Conservation (phyloP, 2,888 invertebrate species). For the Lottia gigantea region DNA sequence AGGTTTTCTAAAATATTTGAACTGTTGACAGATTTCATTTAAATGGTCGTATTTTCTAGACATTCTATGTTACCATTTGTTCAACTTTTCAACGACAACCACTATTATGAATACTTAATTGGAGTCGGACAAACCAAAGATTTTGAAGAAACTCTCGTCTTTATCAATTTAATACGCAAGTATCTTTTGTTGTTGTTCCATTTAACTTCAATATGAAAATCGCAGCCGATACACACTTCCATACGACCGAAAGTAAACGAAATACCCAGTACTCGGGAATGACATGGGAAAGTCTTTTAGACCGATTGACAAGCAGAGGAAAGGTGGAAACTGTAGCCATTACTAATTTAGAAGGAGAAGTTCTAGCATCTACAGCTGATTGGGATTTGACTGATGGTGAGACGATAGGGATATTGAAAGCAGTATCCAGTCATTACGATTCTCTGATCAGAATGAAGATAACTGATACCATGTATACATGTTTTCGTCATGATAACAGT, state of each 20-base stretch:
- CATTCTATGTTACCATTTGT: neutral
- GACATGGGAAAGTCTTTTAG: neutral
- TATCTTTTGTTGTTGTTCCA: constrained; percentile 5
- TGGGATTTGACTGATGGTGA: constrained; percentile 28
- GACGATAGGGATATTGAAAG: constrained; percentile 19
- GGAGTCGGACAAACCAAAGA: neutral
- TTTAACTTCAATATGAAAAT: constrained; percentile 9
- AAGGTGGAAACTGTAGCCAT: constrained; percentile 38
- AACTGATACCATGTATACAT: constrained; percentile 36
- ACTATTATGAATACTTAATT: neutral
- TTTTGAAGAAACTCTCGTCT: constrained; percentile 5
- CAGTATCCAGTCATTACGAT: constrained; percentile 29
- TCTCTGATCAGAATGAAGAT: constrained; percentile 35
- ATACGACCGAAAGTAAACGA: neutral
- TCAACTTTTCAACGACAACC: neutral
- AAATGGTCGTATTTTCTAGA: neutral
- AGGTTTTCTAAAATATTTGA: too few relatives aligned
- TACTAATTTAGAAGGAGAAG: constrained; percentile 27
- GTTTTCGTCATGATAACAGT: constrained; percentile 37
- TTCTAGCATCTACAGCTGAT: constrained; percentile 28
- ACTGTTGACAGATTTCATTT: neutral
- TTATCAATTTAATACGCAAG: constrained; percentile 3
- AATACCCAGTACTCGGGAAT: neutral
- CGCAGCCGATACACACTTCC: neutral
- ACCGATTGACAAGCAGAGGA: constrained; percentile 16